These are phyloP conservation scores for Athene noctua DNA, from an alignment of 2,113 vertebrate genomes.

Conservation along the genomic window DNA sequence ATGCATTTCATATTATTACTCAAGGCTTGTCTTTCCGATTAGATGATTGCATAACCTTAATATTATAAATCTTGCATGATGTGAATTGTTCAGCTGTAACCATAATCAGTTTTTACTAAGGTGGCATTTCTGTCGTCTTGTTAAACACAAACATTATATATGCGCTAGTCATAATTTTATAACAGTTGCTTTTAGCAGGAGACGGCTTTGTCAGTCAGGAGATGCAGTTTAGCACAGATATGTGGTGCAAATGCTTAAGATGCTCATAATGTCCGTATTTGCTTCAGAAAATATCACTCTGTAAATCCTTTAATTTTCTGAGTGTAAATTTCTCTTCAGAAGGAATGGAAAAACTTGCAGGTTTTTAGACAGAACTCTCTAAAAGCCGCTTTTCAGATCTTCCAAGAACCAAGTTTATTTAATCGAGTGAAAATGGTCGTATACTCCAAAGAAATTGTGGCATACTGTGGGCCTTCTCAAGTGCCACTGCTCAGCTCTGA, in stretches of 20 bases:
- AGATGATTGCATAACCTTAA: constrained; percentile 84
- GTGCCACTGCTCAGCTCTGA: constrained; percentile 23
- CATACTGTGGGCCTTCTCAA: constrained; percentile 10
- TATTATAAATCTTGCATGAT: constrained; percentile 80
- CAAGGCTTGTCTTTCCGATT: constrained; percentile 77
- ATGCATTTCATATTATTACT: constrained; percentile 76
- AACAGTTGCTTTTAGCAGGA: constrained; percentile 71
- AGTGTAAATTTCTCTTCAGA: constrained; percentile 47
- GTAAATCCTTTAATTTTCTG: constrained; percentile 39
- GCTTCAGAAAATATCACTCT: constrained; percentile 60
- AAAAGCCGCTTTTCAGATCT: neutral
- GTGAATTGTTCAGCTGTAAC: constrained; percentile 78
- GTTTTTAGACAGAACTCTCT: neutral
- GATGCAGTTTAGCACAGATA: constrained; percentile 53
- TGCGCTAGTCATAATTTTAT: constrained; percentile 73
- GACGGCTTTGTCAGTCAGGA: constrained; percentile 71
- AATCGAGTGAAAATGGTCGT: neutral
- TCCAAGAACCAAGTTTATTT: neutral
- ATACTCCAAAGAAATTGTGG: constrained; percentile 21
- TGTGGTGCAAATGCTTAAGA: constrained; percentile 55
- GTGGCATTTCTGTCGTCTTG: constrained; percentile 80
- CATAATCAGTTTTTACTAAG: constrained; percentile 82
- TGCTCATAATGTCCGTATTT: constrained; percentile 51
- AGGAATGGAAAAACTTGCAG: constrained; percentile 63
- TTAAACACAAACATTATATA: constrained; percentile 79